Percentiles rank a stretch among this genome's conserved stretches.
Evolutionary conservation across 2,888 invertebrate species (phyloP).

Genomic region (Synanthedon formicaeformis): DNA sequence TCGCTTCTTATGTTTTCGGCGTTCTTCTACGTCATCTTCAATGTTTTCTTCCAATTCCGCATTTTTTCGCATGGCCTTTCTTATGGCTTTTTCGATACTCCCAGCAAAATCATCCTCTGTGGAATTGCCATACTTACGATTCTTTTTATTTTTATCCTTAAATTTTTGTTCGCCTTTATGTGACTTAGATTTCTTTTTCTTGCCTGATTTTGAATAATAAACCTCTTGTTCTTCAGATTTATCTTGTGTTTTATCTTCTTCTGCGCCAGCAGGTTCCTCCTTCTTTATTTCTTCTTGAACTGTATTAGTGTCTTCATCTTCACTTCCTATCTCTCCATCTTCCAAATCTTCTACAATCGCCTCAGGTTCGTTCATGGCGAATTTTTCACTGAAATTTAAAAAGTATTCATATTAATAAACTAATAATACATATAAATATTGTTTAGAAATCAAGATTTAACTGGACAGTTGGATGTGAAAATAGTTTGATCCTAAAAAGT

Average conservation of each 20-base stretch:
- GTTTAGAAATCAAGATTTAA: not conserved
- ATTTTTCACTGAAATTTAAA: slow-evolving; percentile 46
- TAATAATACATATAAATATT: not conserved
- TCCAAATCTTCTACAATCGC: slow-evolving; percentile 76
- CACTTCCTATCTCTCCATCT: slow-evolving; percentile 87
- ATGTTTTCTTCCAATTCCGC: slow-evolving; percentile 53
- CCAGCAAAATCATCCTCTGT: slow-evolving; percentile 81
- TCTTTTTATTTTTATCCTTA: slow-evolving; percentile 65
- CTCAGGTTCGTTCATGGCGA: slow-evolving; percentile 42
- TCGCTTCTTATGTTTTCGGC: slow-evolving; percentile 67
- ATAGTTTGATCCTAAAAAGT: too few relatives aligned
- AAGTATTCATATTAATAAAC: slow-evolving; percentile 3
- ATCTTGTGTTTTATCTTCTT: slow-evolving; percentile 20
- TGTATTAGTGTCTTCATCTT: slow-evolving; percentile 54
- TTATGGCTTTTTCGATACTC: slow-evolving; percentile 82
- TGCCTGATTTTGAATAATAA: slow-evolving; percentile 57
- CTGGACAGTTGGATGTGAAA: not conserved
- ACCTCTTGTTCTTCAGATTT: slow-evolving; percentile 36
- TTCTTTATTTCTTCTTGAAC: slow-evolving; percentile 26
- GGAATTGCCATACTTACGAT: slow-evolving; percentile 48
- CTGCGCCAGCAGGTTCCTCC: slow-evolving; percentile 17
- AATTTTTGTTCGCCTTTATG: slow-evolving; percentile 59
- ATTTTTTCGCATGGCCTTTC: slow-evolving; percentile 79
- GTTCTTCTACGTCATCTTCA: slow-evolving; percentile 61
- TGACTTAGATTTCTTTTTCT: slow-evolving; percentile 62